These are phyloP conservation scores for Microchirus variegatus DNA, from an alignment of 2,797 vertebrate genomes.

Conservation along the genomic window DNA sequence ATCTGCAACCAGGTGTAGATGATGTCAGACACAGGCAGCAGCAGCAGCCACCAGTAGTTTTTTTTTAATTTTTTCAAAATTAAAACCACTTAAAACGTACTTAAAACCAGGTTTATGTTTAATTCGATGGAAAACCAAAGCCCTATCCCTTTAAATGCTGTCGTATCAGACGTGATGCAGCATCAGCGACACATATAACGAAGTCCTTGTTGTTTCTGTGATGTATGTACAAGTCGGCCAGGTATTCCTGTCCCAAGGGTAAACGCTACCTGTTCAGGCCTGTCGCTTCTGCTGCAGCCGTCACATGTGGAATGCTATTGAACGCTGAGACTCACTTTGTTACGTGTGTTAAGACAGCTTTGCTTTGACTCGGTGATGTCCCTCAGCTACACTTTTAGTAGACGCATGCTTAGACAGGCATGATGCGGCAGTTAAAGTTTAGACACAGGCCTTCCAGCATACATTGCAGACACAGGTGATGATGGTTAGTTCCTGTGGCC, in stretches of 20 bases:
- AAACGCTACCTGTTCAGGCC: constrained; percentile 50
- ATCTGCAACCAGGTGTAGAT: constrained; percentile 28
- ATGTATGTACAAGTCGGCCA: constrained; percentile 28
- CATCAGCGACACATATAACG: neutral
- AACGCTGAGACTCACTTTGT: constrained; percentile 18
- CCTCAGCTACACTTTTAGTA: constrained; percentile 8
- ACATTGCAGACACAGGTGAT: neutral
- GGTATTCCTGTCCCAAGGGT: constrained; percentile 50
- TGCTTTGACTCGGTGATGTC: constrained; percentile 12
- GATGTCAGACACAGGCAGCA: neutral
- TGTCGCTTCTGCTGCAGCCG: constrained; percentile 36
- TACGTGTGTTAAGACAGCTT: neutral
- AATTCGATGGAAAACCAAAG: neutral
- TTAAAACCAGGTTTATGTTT: neutral
- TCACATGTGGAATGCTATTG: constrained; percentile 51
- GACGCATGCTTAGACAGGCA: too few relatives aligned
- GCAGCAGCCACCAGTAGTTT: neutral
- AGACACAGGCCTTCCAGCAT: neutral
- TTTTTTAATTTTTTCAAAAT: too few relatives aligned
- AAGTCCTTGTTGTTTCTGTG: neutral
- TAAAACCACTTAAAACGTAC: neutral
- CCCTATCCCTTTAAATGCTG: neutral
- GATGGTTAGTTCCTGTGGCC: neutral
- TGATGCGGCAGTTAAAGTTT: neutral
- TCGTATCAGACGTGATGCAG: neutral